Percentiles rank a stretch among this genome's conserved stretches.
These are phyloP conservation scores for Premnoplex brunnescens DNA, from an alignment of 2,797 vertebrate genomes.

Conservation along the genomic window DNA sequence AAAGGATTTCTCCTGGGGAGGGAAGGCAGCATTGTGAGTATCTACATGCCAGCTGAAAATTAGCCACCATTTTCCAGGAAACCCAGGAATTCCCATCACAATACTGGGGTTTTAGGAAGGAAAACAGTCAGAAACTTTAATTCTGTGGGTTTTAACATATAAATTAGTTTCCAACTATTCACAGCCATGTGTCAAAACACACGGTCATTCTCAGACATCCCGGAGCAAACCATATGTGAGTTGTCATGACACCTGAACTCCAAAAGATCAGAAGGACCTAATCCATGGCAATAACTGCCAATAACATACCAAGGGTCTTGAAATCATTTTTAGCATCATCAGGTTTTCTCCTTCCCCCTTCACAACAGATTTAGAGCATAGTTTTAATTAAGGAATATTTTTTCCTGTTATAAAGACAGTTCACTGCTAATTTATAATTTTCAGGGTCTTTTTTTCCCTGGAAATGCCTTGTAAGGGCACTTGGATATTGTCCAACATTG, in stretches of 20 bases:
- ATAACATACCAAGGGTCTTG: neutral
- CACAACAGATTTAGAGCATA: neutral
- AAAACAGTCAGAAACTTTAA: neutral
- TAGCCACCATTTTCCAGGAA: rapidly evolving
- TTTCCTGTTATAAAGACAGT: neutral
- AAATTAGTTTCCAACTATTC: neutral
- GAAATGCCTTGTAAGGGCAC: neutral
- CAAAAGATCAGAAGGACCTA: neutral
- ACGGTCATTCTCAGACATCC: neutral
- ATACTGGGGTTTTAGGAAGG: neutral
- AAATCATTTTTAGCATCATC: neutral
- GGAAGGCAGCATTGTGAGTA: rapidly evolving
- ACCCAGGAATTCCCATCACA: rapidly evolving
- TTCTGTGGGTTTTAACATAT: neutral
- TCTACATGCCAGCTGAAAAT: neutral
- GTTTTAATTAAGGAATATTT: neutral
- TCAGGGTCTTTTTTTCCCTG: neutral
- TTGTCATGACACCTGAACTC: neutral
- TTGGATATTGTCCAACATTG: neutral
- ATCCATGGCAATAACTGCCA: neutral
- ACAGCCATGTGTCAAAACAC: neutral
- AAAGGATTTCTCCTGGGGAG: neutral
- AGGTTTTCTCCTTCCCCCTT: neutral
- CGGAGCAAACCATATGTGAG: neutral
- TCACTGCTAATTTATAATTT: neutral